A percentile compares a stretch with the other conserved stretches of the same genome.
Evolutionary conservation across 1,140 invertebrate genomes (phyloP).

Genomic region (Antheraea pernyi): DNA sequence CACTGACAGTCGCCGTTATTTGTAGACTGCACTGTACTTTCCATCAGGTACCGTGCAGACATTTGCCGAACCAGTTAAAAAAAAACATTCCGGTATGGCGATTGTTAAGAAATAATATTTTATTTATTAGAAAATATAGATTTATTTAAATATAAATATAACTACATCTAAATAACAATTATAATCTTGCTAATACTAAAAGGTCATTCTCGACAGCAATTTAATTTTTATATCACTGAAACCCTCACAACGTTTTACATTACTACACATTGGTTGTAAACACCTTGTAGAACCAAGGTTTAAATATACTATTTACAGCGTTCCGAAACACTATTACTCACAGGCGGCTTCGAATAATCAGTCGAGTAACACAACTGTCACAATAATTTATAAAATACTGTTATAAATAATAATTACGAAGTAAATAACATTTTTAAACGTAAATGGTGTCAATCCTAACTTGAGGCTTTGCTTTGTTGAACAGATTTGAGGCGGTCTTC

Average conservation of each 20-base stretch:
- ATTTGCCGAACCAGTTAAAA: too few species aligned
- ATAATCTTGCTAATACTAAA: slow-evolving; percentile 64
- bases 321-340: slow-evolving; percentile 51
- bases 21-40: too few species aligned
- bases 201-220: slow-evolving; percentile 65
- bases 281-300: slow-evolving; percentile 77
- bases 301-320: slow-evolving; percentile 63
- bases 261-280: slow-evolving; percentile 62
- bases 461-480: slow-evolving; percentile 60
- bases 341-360: slow-evolving; percentile 65
- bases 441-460: slow-evolving; percentile 63
- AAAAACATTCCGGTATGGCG: too few species aligned
- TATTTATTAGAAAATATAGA: slow-evolving; percentile 44
- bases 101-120: too few species aligned
- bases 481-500: slow-evolving; percentile 65
- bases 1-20: too few species aligned
- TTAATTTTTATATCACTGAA: slow-evolving; percentile 46
- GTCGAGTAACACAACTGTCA: slow-evolving; percentile 72
- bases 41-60: too few species aligned
- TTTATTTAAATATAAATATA: slow-evolving; percentile 57
- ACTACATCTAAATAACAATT: slow-evolving; percentile 62
- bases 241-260: slow-evolving; percentile 51
- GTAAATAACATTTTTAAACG: slow-evolving; percentile 37
- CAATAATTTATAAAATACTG: slow-evolving; percentile 72
- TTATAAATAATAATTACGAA: slow-evolving; percentile 32